These are phyloP conservation scores for Platorchestia sp. DNA, from an alignment of 1,140 invertebrate genomes.

Conservation along the genomic window DNA sequence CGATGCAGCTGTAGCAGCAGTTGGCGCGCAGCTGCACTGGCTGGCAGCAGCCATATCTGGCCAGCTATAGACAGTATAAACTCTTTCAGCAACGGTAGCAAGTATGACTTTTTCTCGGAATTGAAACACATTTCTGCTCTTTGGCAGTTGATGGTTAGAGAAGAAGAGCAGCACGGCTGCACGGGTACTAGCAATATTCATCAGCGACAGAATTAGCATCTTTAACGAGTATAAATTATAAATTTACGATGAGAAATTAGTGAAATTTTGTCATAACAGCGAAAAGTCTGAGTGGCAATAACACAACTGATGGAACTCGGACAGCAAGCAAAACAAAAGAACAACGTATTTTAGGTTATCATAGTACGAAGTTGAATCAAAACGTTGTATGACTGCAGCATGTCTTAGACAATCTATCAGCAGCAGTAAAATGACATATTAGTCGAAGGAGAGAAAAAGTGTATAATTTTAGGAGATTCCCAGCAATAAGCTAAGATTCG, in stretches of 20 bases:
- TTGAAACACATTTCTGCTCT: not conserved
- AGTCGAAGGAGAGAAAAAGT: not conserved
- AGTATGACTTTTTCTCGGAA: not conserved
- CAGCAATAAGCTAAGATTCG: not conserved
- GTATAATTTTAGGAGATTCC: not conserved
- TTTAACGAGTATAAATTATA: not conserved
- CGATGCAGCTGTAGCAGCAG: conserved; percentile 37
- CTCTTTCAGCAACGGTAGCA: not conserved
- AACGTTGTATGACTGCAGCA: not conserved
- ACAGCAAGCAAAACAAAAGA: not conserved
- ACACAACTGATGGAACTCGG: not conserved
- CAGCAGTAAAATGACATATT: not conserved
- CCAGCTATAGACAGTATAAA: not conserved
- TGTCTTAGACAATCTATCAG: not conserved
- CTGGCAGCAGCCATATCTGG: conserved; percentile 26
- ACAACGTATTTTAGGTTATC: not conserved
- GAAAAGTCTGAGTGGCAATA: not conserved
- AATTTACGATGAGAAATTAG: not conserved
- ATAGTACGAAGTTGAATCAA: not conserved
- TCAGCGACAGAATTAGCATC: not conserved
- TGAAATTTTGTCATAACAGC: not conserved
- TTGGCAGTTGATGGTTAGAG: not conserved
- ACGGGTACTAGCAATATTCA: not conserved
- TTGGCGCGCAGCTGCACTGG: conserved; percentile 6
- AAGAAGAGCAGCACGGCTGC: not conserved